phyloP scores from a whole-genome alignment of 2,113 vertebrate genomes.

The Rhineura floridana region DNA sequence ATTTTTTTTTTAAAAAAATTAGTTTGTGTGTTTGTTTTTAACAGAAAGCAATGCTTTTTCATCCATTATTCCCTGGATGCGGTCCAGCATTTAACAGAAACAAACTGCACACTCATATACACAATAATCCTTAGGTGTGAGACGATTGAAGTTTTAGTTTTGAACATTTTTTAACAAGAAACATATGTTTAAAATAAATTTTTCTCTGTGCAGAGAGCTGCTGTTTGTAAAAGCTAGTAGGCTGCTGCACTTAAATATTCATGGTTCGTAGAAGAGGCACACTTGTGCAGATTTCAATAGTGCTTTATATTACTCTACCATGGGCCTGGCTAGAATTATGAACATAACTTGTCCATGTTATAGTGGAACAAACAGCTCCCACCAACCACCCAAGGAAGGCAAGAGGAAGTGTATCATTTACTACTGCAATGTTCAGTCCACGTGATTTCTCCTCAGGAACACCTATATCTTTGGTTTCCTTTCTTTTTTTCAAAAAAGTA shows the following conservation, averaged over 20 bases:
- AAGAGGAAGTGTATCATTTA: background rate
- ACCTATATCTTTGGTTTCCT: background rate
- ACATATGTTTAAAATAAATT: conserved; percentile 66
- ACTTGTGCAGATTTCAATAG: conserved; percentile 33
- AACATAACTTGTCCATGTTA: conserved; percentile 7
- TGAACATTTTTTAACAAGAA: conserved; percentile 70
- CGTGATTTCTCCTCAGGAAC: background rate
- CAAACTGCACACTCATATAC: conserved; percentile 49
- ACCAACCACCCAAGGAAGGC: background rate
- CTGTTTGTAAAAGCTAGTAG: conserved; percentile 45
- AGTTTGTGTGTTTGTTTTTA: background rate
- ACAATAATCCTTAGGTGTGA: conserved; percentile 69
- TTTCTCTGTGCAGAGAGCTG: conserved; percentile 60
- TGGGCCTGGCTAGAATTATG: conserved; percentile 2
- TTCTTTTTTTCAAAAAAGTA: background rate
- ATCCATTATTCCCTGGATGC: conserved; percentile 49
- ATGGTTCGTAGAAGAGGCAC: conserved; percentile 27
- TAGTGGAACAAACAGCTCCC: conserved; percentile 16
- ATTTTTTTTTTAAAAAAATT: background rate
- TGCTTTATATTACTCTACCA: background rate
- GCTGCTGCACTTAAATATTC: conserved; percentile 31
- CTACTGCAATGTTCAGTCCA: background rate
- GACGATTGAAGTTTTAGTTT: conserved; percentile 71
- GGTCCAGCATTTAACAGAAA: conserved; percentile 57
- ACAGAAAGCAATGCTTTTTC: conserved; percentile 33